A percentile compares a stretch with the other conserved stretches of the same genome.
These are phyloP conservation scores for Arctocebus calabarensis DNA, from an alignment of 2,797 vertebrate species.

Conservation along the genomic window DNA sequence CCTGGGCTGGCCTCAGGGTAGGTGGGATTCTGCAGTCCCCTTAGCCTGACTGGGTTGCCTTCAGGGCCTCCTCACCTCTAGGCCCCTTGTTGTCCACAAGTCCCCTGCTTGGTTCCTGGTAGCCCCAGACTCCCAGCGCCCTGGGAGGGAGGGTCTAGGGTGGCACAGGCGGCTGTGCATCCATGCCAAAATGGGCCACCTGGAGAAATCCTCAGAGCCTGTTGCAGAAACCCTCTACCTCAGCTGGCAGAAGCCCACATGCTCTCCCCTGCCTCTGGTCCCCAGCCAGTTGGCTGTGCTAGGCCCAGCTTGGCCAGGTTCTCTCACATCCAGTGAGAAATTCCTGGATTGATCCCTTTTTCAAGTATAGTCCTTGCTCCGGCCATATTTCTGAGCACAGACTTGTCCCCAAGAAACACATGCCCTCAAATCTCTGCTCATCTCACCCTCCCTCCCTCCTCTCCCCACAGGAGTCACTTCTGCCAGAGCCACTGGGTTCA, in stretches of 20 bases:
- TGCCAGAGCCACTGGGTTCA: not conserved
- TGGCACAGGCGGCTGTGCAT: not conserved
- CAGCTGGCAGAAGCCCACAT: not conserved
- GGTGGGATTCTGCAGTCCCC: not conserved
- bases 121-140: not conserved
- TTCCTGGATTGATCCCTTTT: not conserved
- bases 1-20: not conserved
- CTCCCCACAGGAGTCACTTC: not conserved
- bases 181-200: not conserved
- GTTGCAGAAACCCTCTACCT: not conserved
- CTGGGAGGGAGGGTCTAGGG: not conserved
- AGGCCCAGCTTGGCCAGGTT: not conserved
- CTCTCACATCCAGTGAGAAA: not conserved
- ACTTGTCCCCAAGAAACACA: not conserved
- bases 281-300: not conserved
- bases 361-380: not conserved
- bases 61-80: not conserved
- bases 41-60: not conserved
- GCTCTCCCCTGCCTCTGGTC: not conserved
- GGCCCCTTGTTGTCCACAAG: not conserved
- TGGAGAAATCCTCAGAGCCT: not conserved
- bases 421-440: not conserved
- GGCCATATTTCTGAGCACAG: slow-evolving; percentile 22
- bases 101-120: not conserved
- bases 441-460: not conserved